Base-by-base conservation (phyloP, 2,888 invertebrate genomes). In the Polyommatus iphigenia region DNA sequence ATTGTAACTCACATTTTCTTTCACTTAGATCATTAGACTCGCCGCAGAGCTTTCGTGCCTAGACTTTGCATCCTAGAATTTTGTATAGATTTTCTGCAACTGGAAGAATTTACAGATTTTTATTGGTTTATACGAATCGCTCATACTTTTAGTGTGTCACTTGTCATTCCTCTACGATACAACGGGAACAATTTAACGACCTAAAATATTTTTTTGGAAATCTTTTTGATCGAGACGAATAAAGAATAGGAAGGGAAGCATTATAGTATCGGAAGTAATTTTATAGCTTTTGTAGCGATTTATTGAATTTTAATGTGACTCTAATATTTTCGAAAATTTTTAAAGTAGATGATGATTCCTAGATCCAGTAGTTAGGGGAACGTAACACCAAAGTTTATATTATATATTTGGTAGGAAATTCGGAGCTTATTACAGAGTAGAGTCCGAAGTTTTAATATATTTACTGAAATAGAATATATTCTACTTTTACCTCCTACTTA, bases 251-350 rank as follows among this genome's bases (percentile, higher is more conserved):
- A 80, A 78, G 78, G 57, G 71, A 71, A 76, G 76, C 72, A 79
- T 54, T 76, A 54, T 46, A 46, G 73, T 76, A 32, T 59, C 72
- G 24, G 24, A 50, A 29, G 24, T 50, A 75, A 50, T 75, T 75
- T 87, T 89, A 89, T 87, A 89, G 82, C 87, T 90, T 91, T 89
- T 85, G 88, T 91, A 91, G 90, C 88, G 82, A 88, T 93, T 18
- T 75, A 75, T 75, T 75, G 20, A 71, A 36, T 36, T 71, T 73
- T 73, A 24, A 73, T 87, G 90, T 91, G 90, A 90, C 85, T 84
- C 87, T 91, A 87, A 89, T 93, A 93, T 93, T 93, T 93, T 93
- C 89, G 91, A 93, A 85, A 88, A 83, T 87, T 84, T 90, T 92
- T 89, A 67, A 67, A 6, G 85, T 75, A 41, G 80, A 83, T 88